Evolutionary conservation across 2,888 invertebrate genomes (phyloP).

Genomic region (Tetramorium bicarinatum): DNA sequence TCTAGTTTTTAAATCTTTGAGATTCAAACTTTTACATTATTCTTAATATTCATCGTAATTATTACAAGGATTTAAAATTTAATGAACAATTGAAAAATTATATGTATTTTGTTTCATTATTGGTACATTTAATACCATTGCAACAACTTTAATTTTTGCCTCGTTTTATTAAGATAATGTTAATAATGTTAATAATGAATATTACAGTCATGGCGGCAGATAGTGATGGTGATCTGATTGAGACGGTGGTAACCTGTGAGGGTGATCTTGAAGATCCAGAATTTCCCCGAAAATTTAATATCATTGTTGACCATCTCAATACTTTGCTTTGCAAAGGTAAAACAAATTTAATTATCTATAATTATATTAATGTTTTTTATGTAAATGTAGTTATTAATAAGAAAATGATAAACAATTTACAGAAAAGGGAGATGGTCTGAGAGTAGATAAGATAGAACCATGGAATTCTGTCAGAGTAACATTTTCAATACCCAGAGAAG

Average conservation of each 20-base stretch:
- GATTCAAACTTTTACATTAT: background rate
- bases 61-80: background rate
- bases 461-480: slow-evolving; percentile 99
- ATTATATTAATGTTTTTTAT: slow-evolving; percentile 28
- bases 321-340: slow-evolving; percentile 92
- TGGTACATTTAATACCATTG: slow-evolving; percentile 32
- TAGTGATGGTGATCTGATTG: slow-evolving; percentile 92
- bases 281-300: slow-evolving; percentile 93
- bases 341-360: background rate
- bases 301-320: slow-evolving; percentile 92
- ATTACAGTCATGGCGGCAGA: slow-evolving; percentile 92
- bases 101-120: background rate
- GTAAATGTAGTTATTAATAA: slow-evolving; percentile 25
- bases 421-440: slow-evolving; percentile 88
- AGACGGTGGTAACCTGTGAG: slow-evolving; percentile 96
- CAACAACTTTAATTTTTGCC: slow-evolving; percentile 10
- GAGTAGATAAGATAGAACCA: slow-evolving; percentile 95
- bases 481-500: slow-evolving; percentile 98
- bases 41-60: background rate
- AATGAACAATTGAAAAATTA: background rate
- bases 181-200: slow-evolving; percentile 61
- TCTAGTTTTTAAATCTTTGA: background rate
- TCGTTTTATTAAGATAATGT: too few relatives aligned
- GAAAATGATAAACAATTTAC: slow-evolving; percentile 59
- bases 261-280: slow-evolving; percentile 96